phyloP scores from a whole-genome alignment of 2,797 vertebrate genomes.

The Rhincodon typus region DNA sequence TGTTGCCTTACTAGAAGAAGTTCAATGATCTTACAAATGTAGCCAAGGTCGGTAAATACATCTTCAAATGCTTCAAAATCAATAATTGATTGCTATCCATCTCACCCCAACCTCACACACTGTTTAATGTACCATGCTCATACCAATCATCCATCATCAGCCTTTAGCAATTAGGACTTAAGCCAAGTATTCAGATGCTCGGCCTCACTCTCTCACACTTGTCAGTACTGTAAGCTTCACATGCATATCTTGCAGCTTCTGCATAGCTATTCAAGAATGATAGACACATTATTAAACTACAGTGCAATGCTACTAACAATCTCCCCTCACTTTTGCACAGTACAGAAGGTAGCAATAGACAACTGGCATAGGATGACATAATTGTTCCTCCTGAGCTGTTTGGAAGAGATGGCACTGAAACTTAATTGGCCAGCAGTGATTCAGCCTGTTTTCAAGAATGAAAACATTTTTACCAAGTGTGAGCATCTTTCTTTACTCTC shows the following conservation, averaged over 20 bases:
- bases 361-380: not conserved
- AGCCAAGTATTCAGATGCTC: not conserved
- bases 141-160: not conserved
- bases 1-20: too few relatives aligned
- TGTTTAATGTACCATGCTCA: not conserved
- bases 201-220: not conserved
- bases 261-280: not conserved
- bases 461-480: not conserved
- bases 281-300: not conserved
- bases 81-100: too few relatives aligned
- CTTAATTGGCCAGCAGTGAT: not conserved
- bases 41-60: too few relatives aligned
- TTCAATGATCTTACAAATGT: not conserved
- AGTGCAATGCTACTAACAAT: not conserved
- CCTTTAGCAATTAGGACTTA: not conserved
- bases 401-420: not conserved
- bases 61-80: not conserved
- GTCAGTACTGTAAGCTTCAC: not conserved
- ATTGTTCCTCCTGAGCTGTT: not conserved
- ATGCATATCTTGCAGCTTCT: not conserved
- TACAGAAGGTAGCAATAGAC: not conserved
- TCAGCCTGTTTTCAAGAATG: not conserved
- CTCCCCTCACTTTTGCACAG: not conserved
- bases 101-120: not conserved
- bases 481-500: not conserved